Evolutionary conservation across 2,113 vertebrate genomes (phyloP), one percentile per base, ranked within the genome.

Genomic region (Eulemur macaco): DNA sequence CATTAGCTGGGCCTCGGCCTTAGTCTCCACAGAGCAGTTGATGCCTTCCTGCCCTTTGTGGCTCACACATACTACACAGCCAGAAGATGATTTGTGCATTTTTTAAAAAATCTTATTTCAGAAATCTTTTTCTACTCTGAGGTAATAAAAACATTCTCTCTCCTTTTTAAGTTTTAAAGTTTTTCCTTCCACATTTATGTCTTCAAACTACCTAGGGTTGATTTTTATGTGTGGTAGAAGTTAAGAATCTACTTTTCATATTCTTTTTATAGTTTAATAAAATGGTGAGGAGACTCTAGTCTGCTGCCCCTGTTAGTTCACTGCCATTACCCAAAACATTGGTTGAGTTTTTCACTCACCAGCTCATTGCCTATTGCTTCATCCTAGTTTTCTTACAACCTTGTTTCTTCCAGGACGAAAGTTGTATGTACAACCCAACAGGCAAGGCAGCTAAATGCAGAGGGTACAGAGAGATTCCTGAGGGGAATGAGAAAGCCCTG

Each of bases 391-490:
- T 94, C 0, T 1, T 47, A 66, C 47, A 39, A 52, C 63, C 81
- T 3, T 69, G 6, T 88, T 93, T 83, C 64, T 96, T 78, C 0
- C 97, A 99, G 99, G 99, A 99, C 0, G 98, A 99, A 98, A 98
- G 97, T 54, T 99, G 99, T 94, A 99, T 98, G 97, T 99, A 99
- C 98, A 99, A 98, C 84, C 97, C 98, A 15, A 98, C 99, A 0
- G 99, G 99, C 13, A 99, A 98, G 98, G 99, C 99, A 0, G 99
- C 99, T 52, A 98, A 98, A 87, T 99, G 99, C 97, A 98, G 98
- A 1, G 98, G 99, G 14, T 99, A 98, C 98, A 98, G 98, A 71
- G 99, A 99, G 96, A 97, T 99, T 21, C 98, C 99, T 0, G 86
- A 97, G 31, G 99, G 99, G 0, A 97, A 98, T 0, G 99, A 99